Evolutionary conservation across 2,113 vertebrate species (phyloP), one percentile per base, ranked within the genome.

Genomic region (Eurystomus gularis): DNA sequence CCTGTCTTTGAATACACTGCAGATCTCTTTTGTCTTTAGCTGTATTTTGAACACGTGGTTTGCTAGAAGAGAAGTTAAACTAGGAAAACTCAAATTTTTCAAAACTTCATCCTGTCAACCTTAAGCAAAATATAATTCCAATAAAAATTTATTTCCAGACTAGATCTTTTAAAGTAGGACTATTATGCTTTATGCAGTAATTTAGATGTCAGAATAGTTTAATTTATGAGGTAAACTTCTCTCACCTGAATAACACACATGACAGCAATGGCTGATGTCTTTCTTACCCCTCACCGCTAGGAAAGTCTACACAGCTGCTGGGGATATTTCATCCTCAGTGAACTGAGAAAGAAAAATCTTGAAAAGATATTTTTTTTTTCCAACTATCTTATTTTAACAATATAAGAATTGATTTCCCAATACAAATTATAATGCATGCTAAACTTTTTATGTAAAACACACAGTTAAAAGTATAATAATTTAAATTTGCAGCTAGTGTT

Each of bases 151-250:
- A 49, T 93, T 92, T 95, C 60, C 24, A 64, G 39, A 60, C 35
- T 52, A 93, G 51, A n/a, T 75, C 25, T 23, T 94, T 94, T 93
- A 60, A 88, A 88, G 46, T 83, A 80, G 11, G 64, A 52, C 64
- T 88, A 4, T 86, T 86, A 90, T 51, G 24, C 25, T 77, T 82
- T 93, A 60, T 86, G 55, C 3, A 6, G 70, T 94, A 95, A 86
- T 95, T 87, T 86, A 95, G 42, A 69, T 92, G 82, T 93, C 7
- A 1, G 31, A 95, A 68, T 78, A 86, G 51, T 92, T 93, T 90
- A 92, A 95, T 84, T 86, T 94, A 77, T 88, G 68, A 84, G n/a
- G 37, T 86, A 78, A 95, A 88, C 49, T 75, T 95, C 68, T 84
- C 51, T 93, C 57, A 66, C 3, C 25, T 86, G 64, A 73, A 37